These are phyloP conservation scores for Calliopsis andreniformis DNA, from an alignment of 1,140 invertebrate species.

Conservation along the genomic window DNA sequence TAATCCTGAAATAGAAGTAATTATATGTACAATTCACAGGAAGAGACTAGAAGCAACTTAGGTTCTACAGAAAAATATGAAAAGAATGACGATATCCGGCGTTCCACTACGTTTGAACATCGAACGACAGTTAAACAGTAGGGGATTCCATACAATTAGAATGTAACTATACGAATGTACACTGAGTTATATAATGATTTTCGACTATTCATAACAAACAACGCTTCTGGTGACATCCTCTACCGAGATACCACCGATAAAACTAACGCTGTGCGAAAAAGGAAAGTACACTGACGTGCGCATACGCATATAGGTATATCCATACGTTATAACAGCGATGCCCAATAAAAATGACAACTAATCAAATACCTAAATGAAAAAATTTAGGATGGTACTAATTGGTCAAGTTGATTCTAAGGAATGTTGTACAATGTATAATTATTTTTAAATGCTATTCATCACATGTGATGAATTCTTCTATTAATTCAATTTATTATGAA, in stretches of 20 bases:
- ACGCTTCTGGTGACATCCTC: background rate
- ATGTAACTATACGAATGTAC: slow-evolving; percentile 31
- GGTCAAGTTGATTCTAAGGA: no score
- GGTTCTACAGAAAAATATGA: background rate
- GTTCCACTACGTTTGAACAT: slow-evolving; percentile 51
- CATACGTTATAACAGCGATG: background rate
- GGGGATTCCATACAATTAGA: slow-evolving; percentile 38
- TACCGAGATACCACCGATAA: slow-evolving; percentile 42
- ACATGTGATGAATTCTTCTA: no score
- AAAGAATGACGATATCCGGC: slow-evolving; percentile 32
- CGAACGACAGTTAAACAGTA: slow-evolving; percentile 45
- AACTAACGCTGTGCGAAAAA: slow-evolving; percentile 69
- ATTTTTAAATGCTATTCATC: no score
- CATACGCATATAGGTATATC: background rate
- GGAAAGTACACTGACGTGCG: slow-evolving; percentile 12
- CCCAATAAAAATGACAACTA: no score
- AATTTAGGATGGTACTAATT: no score
- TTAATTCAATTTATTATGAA: no score
- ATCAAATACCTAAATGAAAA: background rate
- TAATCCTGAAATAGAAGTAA: background rate
- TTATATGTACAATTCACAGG: no score
- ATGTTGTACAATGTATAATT: no score
- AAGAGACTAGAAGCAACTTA: background rate
- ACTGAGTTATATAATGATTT: slow-evolving; percentile 54
- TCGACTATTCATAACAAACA: slow-evolving; percentile 41